Evolutionary conservation across 2,888 invertebrate genomes (phyloP), one percentile per base, ranked within the genome.

Genomic region (Tricholauxania praeusta): DNA sequence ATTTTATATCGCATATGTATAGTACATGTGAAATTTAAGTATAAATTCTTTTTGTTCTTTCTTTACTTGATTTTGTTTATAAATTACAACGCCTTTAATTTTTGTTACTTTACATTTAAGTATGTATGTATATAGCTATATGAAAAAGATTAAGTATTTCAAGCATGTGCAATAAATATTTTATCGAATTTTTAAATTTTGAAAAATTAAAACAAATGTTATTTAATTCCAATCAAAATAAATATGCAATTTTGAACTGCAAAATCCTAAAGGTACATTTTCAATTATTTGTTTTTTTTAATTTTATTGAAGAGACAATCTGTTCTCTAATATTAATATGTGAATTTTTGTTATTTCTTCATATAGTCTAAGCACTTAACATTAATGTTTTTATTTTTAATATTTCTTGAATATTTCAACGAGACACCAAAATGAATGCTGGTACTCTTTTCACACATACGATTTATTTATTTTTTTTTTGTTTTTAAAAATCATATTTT

Each of bases 221-320:
- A 60, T 66, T 64, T 19, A 64, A 75, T 66, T 28, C 51, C n/a
- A 73, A 53, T 72, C 59, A 53, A 51, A 32, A 47, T 60, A 57
- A 72, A 72, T 77, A 80, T 79, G 82, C 82, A 86, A 86, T 86
- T 86, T 86, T 84, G 83, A 86, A 85, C 86, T 85, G 86, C 86
- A 82, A 83, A 83, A 85, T 84, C 82, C 80, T 76, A 86, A 84
- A 86, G 86, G 86, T 86, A 86, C 86, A 82, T 79, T 78, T 80
- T 80, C 78, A 52, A 57, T 70, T 70, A 48, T 52, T 17, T 60
- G 60, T 39, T 67, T 60, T 12, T n/a, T 55, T 51, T 51, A 10
- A 47, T 68, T 59, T 4, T 69, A 49, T 47, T 59, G 47, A 71
- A 63, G 77, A 77, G 76, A 77, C 68, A 39, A 71, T 73, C 59